Base-by-base conservation (phyloP, 2,888 invertebrate genomes). In the Allophyes oxyacanthae region DNA sequence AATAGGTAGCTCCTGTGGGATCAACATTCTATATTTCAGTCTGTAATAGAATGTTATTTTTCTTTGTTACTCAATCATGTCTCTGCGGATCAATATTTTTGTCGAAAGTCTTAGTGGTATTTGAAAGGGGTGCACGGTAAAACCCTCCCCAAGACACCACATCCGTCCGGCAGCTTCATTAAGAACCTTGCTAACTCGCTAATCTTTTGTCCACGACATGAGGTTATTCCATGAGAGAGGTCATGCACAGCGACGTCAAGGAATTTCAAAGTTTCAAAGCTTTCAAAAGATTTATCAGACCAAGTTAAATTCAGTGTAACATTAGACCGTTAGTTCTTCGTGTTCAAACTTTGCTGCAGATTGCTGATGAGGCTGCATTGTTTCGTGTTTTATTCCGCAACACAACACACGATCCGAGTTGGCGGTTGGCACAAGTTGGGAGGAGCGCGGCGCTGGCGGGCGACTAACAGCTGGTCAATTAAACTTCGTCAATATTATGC, bases 321-420 rank as follows among this genome's bases (percentile, higher is more conserved):
- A 9, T 36, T 14, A 32, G 25, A 36, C 14, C 25, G 36, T 53
- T 60, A 57, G 52, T 36, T 49, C 51, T 64, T 59, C 32, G 45
- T 42, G 9, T 49, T 40, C n/a, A 41, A 72, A 58, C 43, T 68
- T 44, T 32, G 37, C n/a, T 34, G 30, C 14, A 33, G 57, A 51
- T 40, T 6, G 46, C 58, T 73, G 77, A 80, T 77, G 78, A 78
- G 73, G 69, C 69, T 71, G 75, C 81, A 82, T 80, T 81, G 83
- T 85, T 84, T 78, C 67, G 72, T 82, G 76, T 81, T 82, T 79
- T 79, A 77, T 79, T 64, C 64, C 65, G 63, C 66, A 75, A 70
- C 75, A 30, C 26, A 43, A 43, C 46, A 79, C 75, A 77, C 72
- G 75, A 50, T 53, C 69, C 32, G 37, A 48, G 60, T 60, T 26